Conservation (phyloP, 2,113 vertebrate genomes). For the Melanostigma gelatinosum region DNA sequence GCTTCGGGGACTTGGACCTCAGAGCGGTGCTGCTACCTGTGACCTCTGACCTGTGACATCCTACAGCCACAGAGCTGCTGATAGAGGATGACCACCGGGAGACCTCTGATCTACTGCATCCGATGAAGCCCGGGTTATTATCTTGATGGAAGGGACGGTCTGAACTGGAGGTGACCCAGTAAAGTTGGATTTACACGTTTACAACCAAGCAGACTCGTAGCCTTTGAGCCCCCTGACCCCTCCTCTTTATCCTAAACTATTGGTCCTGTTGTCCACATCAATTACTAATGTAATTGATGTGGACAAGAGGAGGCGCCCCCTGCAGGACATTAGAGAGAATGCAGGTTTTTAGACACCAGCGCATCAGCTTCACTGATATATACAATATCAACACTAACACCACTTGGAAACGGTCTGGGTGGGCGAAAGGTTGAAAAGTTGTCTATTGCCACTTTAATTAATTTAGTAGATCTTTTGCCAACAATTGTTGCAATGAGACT, state of each 20-base stretch:
- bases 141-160: constrained; percentile 7
- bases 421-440: too few relatives aligned
- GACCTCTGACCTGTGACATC: constrained; percentile 38
- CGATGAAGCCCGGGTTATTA: not conserved
- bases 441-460: not conserved
- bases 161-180: constrained; percentile 11
- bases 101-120: not conserved
- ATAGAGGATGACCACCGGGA: not conserved
- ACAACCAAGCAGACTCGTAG: not conserved
- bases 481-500: not conserved
- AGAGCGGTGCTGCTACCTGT: constrained; percentile 9
- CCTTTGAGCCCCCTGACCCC: constrained; percentile 26
- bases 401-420: too few relatives aligned
- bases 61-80: constrained; percentile 13
- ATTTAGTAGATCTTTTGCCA: not conserved
- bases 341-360: too few relatives aligned
- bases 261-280: not conserved
- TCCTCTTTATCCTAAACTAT: not conserved
- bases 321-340: too few relatives aligned
- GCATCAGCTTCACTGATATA: too few relatives aligned
- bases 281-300: too few relatives aligned
- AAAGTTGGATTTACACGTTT: constrained; percentile 12
- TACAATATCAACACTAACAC: too few relatives aligned
- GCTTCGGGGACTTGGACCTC: constrained; percentile 7
- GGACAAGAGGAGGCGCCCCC: too few relatives aligned